phyloP scores from a whole-genome alignment of 2,113 vertebrate genomes.

The Condylura cristata region DNA sequence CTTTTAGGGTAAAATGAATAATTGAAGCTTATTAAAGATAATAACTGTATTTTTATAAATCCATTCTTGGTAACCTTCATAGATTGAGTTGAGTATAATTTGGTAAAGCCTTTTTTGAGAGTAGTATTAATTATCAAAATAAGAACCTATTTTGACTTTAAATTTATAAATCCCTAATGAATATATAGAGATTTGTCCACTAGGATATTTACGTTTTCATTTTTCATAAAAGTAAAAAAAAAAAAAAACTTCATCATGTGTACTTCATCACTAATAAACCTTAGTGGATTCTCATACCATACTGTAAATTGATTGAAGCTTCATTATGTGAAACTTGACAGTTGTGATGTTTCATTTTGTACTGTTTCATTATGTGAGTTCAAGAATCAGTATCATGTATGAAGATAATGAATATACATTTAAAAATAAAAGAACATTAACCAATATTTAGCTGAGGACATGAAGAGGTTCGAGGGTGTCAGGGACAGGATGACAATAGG shows the following conservation, averaged over 20 bases:
- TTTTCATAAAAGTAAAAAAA: neutral
- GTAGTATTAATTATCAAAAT: neutral
- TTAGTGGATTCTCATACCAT: neutral
- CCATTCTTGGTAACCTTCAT: neutral
- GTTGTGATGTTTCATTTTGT: neutral
- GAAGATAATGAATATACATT: neutral
- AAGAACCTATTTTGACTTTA: neutral
- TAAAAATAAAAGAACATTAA: neutral
- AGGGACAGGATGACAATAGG: neutral
- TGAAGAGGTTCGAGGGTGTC: neutral
- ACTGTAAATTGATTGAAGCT: neutral
- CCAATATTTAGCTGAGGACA: neutral
- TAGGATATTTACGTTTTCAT: neutral
- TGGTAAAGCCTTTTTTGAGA: neutral
- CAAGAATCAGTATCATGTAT: neutral
- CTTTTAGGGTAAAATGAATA: constrained; percentile 12
- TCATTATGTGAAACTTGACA: neutral
- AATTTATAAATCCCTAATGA: neutral
- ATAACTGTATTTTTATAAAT: constrained; percentile 33
- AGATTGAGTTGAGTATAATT: neutral
- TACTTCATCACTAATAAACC: neutral
- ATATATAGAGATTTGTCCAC: neutral
- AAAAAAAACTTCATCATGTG: neutral
- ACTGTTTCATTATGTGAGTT: neutral
- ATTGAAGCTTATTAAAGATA: neutral